Evolutionary conservation across 2,888 invertebrate species (phyloP).

Genomic region (Strigamia transsilvanica): DNA sequence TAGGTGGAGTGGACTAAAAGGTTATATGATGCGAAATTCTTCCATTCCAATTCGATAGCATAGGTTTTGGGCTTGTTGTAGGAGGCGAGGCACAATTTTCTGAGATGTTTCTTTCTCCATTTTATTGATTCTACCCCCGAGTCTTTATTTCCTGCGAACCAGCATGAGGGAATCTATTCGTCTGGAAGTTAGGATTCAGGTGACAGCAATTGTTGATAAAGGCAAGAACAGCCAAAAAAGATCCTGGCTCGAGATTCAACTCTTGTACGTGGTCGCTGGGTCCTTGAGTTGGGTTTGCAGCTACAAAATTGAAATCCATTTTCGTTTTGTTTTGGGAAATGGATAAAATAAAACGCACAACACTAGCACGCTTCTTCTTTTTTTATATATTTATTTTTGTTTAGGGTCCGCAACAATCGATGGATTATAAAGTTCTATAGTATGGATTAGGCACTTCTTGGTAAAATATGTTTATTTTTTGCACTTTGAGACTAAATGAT

Average conservation of each 20-base stretch:
- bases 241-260: conserved; percentile 14
- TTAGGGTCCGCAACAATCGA: neutral
- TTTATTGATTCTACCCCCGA: conserved; percentile 26
- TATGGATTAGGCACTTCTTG: neutral
- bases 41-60: conserved; percentile 26
- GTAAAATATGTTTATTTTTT: neutral
- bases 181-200: conserved; percentile 26
- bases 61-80: conserved; percentile 21
- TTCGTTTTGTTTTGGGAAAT: neutral
- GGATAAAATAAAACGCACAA: neutral
- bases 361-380: no score
- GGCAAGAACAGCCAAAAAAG: conserved; percentile 22
- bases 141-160: conserved; percentile 30
- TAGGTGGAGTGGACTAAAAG: neutral
- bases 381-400: neutral
- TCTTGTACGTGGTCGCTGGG: conserved; percentile 14
- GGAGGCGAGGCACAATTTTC: conserved; percentile 22
- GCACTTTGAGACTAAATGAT: neutral
- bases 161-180: conserved; percentile 26
- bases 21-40: conserved; percentile 30
- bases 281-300: neutral
- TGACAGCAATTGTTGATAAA: conserved; percentile 28
- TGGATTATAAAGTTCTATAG: neutral
- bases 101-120: conserved; percentile 30
- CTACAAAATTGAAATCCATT: neutral